phyloP scores from a whole-genome alignment of 2,797 vertebrate genomes.

The Protosalanx chinensis region DNA sequence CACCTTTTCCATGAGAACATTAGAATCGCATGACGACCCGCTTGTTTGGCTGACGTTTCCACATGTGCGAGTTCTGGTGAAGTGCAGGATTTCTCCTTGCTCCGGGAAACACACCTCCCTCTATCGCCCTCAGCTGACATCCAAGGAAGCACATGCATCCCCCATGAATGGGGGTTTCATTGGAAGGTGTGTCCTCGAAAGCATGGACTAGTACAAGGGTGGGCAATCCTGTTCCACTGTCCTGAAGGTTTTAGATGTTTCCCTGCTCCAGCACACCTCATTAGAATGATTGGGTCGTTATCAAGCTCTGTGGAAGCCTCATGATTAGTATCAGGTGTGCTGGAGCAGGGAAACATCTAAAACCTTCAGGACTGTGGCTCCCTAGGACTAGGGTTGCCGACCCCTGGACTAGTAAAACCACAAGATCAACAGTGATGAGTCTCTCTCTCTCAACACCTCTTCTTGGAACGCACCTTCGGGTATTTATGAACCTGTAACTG shows the following conservation, averaged over 20 bases:
- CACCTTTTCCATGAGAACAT: conserved; percentile 21
- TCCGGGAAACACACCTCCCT: conserved; percentile 63
- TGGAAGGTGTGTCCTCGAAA: conserved; percentile 36
- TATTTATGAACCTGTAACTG: neutral
- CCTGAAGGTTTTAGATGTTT: no score
- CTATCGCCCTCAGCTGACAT: conserved; percentile 76
- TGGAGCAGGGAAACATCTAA: no score
- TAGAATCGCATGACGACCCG: conserved; percentile 43
- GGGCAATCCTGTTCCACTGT: no score
- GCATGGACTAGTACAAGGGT: neutral
- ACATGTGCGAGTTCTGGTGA: conserved; percentile 66
- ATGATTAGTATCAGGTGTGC: no score
- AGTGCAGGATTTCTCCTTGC: conserved; percentile 42
- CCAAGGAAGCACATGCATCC: conserved; percentile 47
- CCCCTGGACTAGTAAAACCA: neutral
- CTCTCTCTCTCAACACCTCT: neutral
- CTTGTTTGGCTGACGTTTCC: conserved; percentile 54
- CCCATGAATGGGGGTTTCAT: conserved; percentile 8
- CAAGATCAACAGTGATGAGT: neutral
- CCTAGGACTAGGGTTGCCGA: no score
- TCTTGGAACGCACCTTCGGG: neutral
- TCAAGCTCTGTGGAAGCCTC: no score
- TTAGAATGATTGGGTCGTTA: no score
- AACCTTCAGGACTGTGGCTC: no score
- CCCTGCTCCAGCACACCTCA: no score